Conservation (phyloP, 2,113 vertebrate genomes). For the Alexandromys fortis region DNA sequence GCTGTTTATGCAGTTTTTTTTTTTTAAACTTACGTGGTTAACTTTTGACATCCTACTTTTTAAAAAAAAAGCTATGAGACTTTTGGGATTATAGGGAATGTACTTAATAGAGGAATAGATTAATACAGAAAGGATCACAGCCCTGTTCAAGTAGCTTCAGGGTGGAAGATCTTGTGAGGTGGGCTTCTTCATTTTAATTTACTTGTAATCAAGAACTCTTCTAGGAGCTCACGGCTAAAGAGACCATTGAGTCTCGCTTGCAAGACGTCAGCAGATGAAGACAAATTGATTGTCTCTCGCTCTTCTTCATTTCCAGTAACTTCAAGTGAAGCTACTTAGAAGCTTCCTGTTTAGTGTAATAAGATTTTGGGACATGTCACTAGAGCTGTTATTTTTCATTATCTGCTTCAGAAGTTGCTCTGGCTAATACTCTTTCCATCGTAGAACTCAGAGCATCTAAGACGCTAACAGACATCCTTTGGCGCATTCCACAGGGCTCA, state of each 20-base stretch:
- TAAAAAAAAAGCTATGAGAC: not conserved
- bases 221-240: not conserved
- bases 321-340: conserved; percentile 71
- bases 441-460: conserved; percentile 47
- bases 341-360: conserved; percentile 46
- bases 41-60: conserved; percentile 18
- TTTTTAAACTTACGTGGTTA: not conserved
- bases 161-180: not conserved
- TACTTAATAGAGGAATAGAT: conserved; percentile 29
- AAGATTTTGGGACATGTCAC: conserved; percentile 69
- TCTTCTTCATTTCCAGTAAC: conserved; percentile 53
- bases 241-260: conserved; percentile 39
- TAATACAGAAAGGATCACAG: not conserved
- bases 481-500: not conserved
- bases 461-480: conserved; percentile 35
- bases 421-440: conserved; percentile 58
- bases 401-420: conserved; percentile 64
- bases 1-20: not conserved
- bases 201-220: conserved; percentile 27
- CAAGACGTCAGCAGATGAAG: conserved; percentile 40
- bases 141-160: conserved; percentile 16
- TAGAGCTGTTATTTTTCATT: conserved; percentile 58
- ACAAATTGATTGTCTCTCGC: conserved; percentile 9
- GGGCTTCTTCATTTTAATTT: not conserved
- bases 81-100: not conserved